phyloP scores from a whole-genome alignment of 2,113 vertebrate genomes.

The Perca schrenkii region DNA sequence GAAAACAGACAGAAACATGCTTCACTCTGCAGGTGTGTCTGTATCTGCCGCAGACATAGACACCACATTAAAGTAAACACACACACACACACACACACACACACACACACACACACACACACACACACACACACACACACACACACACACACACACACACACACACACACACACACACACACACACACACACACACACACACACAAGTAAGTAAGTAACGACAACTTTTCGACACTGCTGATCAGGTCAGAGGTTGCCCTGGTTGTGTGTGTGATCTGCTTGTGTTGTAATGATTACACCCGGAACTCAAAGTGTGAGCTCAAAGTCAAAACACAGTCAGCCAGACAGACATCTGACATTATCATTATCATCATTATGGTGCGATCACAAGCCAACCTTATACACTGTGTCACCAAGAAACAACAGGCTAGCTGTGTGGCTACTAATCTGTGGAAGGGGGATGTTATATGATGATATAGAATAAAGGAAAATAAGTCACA shows the following conservation, averaged over 20 bases:
- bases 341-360: background rate
- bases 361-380: slow-evolving; percentile 3
- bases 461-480: background rate
- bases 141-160: background rate
- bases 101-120: background rate
- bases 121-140: slow-evolving; percentile 7
- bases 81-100: background rate
- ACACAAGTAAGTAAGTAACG: background rate
- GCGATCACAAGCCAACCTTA: slow-evolving; percentile 4
- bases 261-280: slow-evolving; percentile 30
- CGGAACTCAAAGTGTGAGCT: background rate
- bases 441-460: background rate
- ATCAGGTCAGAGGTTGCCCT: slow-evolving; percentile 22
- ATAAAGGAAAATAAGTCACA: no score
- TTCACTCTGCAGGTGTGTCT: slow-evolving; percentile 22
- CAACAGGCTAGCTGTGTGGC: background rate
- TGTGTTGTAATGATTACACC: slow-evolving; percentile 14
- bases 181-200: background rate
- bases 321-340: slow-evolving; percentile 15
- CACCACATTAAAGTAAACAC: background rate
- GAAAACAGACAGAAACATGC: background rate
- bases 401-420: background rate
- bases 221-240: background rate
- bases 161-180: background rate
- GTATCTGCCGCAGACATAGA: background rate